These are phyloP conservation scores for Eristalis intricaria DNA, from an alignment of 2,888 invertebrate species.

Conservation along the genomic window DNA sequence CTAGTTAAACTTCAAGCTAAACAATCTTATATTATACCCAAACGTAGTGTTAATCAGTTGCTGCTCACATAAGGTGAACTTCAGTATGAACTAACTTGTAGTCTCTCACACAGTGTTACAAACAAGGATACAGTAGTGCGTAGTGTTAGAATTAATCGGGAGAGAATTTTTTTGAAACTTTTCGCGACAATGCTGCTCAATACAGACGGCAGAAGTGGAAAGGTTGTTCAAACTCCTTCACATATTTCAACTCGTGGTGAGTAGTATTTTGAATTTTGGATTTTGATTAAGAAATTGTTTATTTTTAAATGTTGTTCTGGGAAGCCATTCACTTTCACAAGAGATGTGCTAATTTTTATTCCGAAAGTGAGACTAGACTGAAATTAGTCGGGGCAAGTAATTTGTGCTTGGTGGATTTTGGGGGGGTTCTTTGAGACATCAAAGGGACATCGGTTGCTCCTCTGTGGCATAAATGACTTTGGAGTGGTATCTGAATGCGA, in stretches of 20 bases:
- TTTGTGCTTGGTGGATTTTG: no score
- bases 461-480: no score
- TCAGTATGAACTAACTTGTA: conserved; percentile 21
- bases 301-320: background rate
- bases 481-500: no score
- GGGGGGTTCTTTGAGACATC: no score
- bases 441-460: no score
- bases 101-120: conserved; percentile 11
- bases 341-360: background rate
- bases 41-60: conserved; percentile 59
- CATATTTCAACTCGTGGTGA: conserved; percentile 55
- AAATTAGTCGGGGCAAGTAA: no score
- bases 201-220: conserved; percentile 36
- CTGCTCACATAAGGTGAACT: conserved; percentile 40
- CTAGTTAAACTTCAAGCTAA: conserved; percentile 35
- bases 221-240: conserved; percentile 59
- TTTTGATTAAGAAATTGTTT: background rate
- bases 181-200: conserved; percentile 55
- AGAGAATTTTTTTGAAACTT: conserved; percentile 24
- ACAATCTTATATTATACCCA: conserved; percentile 12
- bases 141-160: conserved; percentile 11
- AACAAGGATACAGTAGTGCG: conserved; percentile 44
- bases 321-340: no score
- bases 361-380: no score
- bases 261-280: conserved; percentile 33